These are phyloP conservation scores for Graphium colonna DNA, from an alignment of 2,888 invertebrate genomes.

Conservation along the genomic window DNA sequence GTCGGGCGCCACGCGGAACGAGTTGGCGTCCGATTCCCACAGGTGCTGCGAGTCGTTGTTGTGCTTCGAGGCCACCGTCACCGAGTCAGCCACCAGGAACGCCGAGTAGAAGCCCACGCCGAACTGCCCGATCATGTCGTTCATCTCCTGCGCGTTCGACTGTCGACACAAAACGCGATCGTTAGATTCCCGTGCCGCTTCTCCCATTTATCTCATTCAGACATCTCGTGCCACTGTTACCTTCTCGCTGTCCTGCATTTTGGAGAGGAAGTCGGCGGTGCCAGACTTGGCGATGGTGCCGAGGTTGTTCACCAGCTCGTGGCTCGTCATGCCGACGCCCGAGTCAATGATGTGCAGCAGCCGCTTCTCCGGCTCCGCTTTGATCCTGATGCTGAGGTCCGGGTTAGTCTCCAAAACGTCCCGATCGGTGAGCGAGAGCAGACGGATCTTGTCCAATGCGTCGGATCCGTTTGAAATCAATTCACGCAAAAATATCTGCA, in stretches of 20 bases:
- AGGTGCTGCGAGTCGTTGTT: constrained; percentile 96
- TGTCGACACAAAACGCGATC: constrained; percentile 27
- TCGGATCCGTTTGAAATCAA: constrained; percentile 99
- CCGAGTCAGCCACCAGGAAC: constrained; percentile 97
- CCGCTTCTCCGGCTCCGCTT: constrained; percentile 94
- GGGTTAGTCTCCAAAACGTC: constrained; percentile 87
- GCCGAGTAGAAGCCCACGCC: constrained; percentile 99
- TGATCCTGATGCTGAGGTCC: constrained; percentile 94
- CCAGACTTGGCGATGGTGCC: constrained; percentile 99
- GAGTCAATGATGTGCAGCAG: constrained; percentile 96
- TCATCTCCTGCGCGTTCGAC: constrained; percentile 85
- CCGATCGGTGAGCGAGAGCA: constrained; percentile 94
- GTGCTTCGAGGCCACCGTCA: constrained; percentile 97
- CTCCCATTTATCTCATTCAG: too few relatives aligned
- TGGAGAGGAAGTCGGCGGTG: constrained; percentile 96
- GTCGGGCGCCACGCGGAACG: constrained; percentile 94
- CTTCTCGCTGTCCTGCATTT: constrained; percentile 86
- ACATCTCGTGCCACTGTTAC: too few relatives aligned
- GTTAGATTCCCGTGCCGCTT: too few relatives aligned
- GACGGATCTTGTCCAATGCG: constrained; percentile 98
- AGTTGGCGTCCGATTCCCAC: constrained; percentile 97
- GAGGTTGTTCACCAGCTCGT: constrained; percentile 95
- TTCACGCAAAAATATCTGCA: constrained; percentile 95
- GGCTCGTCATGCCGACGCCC: constrained; percentile 98
- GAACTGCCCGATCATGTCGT: constrained; percentile 99